These are phyloP conservation scores for Lepidurus apus DNA, from an alignment of 1,140 invertebrate genomes.

Conservation along the genomic window DNA sequence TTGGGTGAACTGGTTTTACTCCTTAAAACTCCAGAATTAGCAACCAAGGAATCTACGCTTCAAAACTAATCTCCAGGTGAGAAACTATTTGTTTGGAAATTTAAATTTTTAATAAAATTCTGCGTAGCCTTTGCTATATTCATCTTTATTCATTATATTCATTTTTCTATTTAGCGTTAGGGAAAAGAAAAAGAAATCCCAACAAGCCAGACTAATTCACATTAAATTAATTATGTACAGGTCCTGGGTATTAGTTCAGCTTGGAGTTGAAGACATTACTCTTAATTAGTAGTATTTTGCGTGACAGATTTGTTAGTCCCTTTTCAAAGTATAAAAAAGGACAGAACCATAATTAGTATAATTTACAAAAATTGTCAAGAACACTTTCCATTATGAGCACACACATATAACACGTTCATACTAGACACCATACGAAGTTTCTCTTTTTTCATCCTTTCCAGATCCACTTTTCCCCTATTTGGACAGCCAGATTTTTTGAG, in stretches of 20 bases:
- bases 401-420: not conserved
- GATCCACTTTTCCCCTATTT: constrained; percentile 11
- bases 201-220: not conserved
- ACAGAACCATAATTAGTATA: not conserved
- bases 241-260: not conserved
- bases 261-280: not conserved
- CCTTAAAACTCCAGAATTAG: no score
- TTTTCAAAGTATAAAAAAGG: not conserved
- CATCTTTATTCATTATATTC: not conserved
- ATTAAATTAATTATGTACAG: not conserved
- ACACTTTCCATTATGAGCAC: not conserved
- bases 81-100: no score
- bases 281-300: no score
- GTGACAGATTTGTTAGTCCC: no score
- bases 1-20: no score
- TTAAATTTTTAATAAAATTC: no score
- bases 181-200: not conserved
- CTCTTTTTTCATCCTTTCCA: constrained; percentile 6
- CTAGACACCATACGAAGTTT: not conserved
- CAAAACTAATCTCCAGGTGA: no score
- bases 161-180: not conserved
- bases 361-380: not conserved
- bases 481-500: not conserved
- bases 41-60: no score
- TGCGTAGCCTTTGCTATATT: no score